These are phyloP conservation scores for Platorchestia sp. DNA, from an alignment of 1,140 invertebrate genomes.

Conservation along the genomic window DNA sequence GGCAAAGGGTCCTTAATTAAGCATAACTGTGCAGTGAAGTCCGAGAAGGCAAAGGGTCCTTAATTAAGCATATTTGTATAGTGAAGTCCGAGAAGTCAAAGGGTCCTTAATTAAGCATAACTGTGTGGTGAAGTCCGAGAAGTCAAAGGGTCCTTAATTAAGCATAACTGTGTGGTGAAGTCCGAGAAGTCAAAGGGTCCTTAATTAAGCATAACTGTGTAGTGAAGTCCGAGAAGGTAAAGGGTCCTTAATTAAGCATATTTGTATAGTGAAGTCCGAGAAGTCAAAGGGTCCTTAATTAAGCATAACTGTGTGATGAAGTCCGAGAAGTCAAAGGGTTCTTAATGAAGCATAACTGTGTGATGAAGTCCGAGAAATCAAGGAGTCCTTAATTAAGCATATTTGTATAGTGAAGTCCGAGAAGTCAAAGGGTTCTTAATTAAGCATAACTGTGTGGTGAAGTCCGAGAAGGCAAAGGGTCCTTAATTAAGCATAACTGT, in stretches of 20 bases:
- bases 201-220: neutral
- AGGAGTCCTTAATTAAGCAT: neutral
- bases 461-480: neutral
- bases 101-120: neutral
- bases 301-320: neutral
- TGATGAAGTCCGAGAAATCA: neutral
- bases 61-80: neutral
- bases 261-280: neutral
- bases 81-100: neutral
- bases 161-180: neutral
- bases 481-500: neutral
- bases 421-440: neutral
- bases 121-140: neutral
- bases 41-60: neutral
- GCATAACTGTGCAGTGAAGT: neutral
- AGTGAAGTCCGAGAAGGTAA: neutral
- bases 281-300: neutral
- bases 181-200: neutral
- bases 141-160: neutral
- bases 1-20: neutral
- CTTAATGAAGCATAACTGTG: neutral
- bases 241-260: neutral
- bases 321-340: neutral
- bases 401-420: neutral
- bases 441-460: neutral